phyloP scores from a whole-genome alignment of 2,797 vertebrate genomes.

The Masticophis lateralis region DNA sequence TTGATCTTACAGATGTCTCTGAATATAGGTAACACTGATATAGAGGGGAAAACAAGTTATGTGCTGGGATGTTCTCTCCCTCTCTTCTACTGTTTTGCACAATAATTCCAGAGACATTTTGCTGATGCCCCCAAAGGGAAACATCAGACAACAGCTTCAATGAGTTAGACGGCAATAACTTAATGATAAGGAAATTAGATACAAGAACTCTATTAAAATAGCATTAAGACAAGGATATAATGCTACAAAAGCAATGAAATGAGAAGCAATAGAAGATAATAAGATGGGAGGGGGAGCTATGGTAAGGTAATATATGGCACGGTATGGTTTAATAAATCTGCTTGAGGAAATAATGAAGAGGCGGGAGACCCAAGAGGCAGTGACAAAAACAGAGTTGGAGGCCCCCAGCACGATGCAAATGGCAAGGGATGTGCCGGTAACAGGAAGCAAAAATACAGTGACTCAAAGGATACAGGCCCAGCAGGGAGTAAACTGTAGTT shows the following conservation, averaged over 20 bases:
- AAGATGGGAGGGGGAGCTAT: background rate
- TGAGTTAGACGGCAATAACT: background rate
- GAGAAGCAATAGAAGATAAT: background rate
- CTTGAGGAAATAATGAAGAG: constrained; percentile 31
- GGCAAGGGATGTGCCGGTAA: background rate
- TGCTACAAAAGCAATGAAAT: background rate
- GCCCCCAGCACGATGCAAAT: background rate
- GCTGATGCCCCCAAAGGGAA: constrained; percentile 19
- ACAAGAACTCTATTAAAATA: constrained; percentile 30
- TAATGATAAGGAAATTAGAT: constrained; percentile 35
- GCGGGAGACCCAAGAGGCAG: background rate
- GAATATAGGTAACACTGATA: background rate
- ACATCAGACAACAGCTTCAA: background rate
- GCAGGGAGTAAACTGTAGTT: background rate
- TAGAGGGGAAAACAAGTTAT: background rate
- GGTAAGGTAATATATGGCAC: background rate
- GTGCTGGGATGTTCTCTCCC: background rate
- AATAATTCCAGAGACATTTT: constrained; percentile 25
- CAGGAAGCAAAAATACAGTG: background rate
- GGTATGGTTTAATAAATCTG: background rate
- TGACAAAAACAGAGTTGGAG: rapidly evolving
- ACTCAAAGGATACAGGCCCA: background rate
- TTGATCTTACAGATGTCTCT: background rate
- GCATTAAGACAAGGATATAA: constrained; percentile 16
- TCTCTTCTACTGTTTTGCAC: constrained; percentile 5